These are phyloP conservation scores for Tuberolachnus salignus DNA, from an alignment of 2,888 invertebrate genomes.

Conservation along the genomic window DNA sequence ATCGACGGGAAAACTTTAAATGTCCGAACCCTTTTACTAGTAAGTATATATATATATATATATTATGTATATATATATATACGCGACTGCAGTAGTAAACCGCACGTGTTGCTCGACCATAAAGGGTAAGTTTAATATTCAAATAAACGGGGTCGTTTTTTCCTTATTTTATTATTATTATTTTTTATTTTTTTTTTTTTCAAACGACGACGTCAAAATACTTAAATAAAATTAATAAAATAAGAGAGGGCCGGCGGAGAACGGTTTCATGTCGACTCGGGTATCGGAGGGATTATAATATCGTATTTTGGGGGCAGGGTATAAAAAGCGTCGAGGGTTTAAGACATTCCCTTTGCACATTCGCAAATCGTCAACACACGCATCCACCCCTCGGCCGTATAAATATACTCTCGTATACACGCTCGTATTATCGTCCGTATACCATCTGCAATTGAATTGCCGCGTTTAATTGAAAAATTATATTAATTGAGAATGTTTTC, in stretches of 20 bases:
- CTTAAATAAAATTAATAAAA: slow-evolving; percentile 55
- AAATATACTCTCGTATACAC: too few species aligned
- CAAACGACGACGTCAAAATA: slow-evolving; percentile 40
- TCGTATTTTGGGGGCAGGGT: slow-evolving; percentile 41
- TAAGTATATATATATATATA: too few species aligned
- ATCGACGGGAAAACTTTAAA: slow-evolving; percentile 32
- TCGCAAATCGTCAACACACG: slow-evolving; percentile 49
- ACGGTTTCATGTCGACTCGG: slow-evolving; percentile 50
- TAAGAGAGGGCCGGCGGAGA: background rate
- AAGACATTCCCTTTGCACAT: slow-evolving; percentile 53
- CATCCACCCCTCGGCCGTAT: slow-evolving; percentile 23
- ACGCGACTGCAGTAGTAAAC: slow-evolving; percentile 48
- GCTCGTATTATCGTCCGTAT: slow-evolving; percentile 26
- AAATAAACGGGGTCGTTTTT: slow-evolving; percentile 51
- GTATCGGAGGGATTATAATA: slow-evolving; percentile 49
- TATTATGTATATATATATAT: background rate
- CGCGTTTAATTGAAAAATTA: slow-evolving; percentile 56
- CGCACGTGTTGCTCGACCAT: slow-evolving; percentile 55
- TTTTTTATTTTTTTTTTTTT: slow-evolving; percentile 4
- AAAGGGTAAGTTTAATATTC: slow-evolving; percentile 51
- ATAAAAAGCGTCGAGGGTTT: slow-evolving; percentile 33
- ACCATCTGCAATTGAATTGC: slow-evolving; percentile 53
- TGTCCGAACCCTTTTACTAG: slow-evolving; percentile 42
- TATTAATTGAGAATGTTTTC: slow-evolving; percentile 55
- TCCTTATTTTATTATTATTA: too few species aligned